Percentiles rank a stretch among this genome's conserved stretches.
Evolutionary conservation across 1,140 invertebrate genomes (phyloP).

Genomic region (Trichonephila clavipes): DNA sequence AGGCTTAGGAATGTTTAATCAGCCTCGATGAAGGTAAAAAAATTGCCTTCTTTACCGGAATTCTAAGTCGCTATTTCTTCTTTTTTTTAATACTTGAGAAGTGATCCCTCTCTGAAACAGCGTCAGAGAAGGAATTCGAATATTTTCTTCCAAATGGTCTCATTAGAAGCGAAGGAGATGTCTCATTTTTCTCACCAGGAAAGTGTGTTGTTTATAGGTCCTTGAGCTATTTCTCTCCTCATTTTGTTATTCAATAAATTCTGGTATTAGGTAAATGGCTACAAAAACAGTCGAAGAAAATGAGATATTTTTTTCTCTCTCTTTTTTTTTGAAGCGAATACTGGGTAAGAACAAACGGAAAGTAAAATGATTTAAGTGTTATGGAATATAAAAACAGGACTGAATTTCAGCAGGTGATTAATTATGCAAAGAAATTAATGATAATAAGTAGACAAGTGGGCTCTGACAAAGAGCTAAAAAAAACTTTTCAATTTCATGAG

Average conservation of each 20-base stretch:
- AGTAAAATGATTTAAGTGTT: not conserved
- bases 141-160: constrained; percentile 66
- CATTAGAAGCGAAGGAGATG: constrained; percentile 55
- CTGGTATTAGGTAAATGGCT: not conserved
- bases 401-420: not conserved
- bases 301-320: not conserved
- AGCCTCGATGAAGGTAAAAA: constrained; percentile 48
- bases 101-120: constrained; percentile 11
- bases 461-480: no score
- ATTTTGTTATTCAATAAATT: not conserved
- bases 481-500: no score
- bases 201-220: constrained; percentile 2
- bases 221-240: not conserved
- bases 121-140: constrained; percentile 63
- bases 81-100: constrained; percentile 7
- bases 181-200: constrained; percentile 65
- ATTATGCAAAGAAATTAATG: not conserved
- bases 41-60: constrained; percentile 54
- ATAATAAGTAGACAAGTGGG: not conserved
- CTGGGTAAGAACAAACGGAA: not conserved
- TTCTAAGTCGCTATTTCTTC: constrained; percentile 32
- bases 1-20: constrained; percentile 75
- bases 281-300: not conserved
- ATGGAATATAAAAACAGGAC: not conserved
- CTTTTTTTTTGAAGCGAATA: not conserved